A percentile compares a stretch with the other conserved stretches of the same genome.
These are phyloP conservation scores for Gonatopus flavifemur DNA, from an alignment of 1,140 invertebrate species.

Conservation along the genomic window DNA sequence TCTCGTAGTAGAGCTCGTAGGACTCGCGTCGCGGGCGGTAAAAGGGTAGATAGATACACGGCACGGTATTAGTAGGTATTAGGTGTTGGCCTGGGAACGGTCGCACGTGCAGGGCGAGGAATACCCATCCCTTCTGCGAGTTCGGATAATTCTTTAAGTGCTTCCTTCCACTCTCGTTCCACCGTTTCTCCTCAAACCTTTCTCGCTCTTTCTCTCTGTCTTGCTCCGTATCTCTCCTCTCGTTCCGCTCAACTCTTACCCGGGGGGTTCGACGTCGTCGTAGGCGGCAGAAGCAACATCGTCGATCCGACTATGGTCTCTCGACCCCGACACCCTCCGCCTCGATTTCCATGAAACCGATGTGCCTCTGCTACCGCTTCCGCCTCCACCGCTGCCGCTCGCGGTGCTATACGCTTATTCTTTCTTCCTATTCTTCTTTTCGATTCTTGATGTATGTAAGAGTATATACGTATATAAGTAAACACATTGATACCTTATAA, in stretches of 20 bases:
- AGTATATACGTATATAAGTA: no score
- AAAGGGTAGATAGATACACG: conserved; percentile 59
- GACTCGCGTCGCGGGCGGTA: conserved; percentile 52
- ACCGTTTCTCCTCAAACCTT: not conserved
- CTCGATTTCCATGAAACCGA: conserved; percentile 9
- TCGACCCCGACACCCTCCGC: conserved; percentile 16
- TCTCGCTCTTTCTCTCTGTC: not conserved
- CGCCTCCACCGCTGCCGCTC: conserved; percentile 29
- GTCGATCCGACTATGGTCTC: conserved; percentile 1
- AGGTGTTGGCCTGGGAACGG: conserved; percentile 58
- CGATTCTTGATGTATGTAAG: no score
- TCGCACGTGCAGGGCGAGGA: conserved; percentile 53
- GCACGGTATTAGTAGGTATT: conserved; percentile 59
- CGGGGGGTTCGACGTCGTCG: conserved; percentile 34
- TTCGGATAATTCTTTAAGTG: conserved; percentile 61
- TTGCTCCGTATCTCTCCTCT: not conserved
- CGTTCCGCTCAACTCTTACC: conserved; percentile 22
- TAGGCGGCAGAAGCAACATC: no score
- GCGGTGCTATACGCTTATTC: conserved; percentile 28
- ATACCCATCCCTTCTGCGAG: conserved; percentile 49
- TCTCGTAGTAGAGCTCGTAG: conserved; percentile 49
- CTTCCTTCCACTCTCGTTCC: conserved; percentile 46
- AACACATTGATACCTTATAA: no score
- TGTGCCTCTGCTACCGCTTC: not conserved
- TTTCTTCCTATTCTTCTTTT: conserved; percentile 7